A percentile compares a stretch with the other conserved stretches of the same genome.
Conservation (phyloP, 1,140 invertebrate species). For the Littorina saxatilis region DNA sequence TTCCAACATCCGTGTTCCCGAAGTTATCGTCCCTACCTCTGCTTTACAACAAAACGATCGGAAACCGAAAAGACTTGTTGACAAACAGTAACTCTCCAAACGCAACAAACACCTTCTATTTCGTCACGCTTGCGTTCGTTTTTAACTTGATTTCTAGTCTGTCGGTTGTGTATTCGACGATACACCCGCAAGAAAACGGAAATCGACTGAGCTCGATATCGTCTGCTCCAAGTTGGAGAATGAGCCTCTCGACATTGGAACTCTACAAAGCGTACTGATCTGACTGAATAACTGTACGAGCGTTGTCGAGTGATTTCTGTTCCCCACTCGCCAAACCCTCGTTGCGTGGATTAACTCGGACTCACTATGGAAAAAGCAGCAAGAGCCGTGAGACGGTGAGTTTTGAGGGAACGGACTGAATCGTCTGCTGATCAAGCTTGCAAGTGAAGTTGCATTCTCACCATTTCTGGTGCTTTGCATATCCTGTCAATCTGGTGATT, state of each 20-base stretch:
- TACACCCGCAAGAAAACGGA: too few relatives aligned
- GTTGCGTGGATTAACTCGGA: background rate
- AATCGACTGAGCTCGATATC: background rate
- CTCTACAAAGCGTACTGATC: background rate
- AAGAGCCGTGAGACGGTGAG: constrained; percentile 51
- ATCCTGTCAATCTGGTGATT: too few relatives aligned
- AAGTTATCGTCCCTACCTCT: background rate
- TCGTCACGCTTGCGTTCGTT: background rate
- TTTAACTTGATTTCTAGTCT: background rate
- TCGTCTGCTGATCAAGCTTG: background rate
- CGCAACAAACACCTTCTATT: background rate
- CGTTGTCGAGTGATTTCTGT: background rate
- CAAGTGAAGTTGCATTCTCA: too few relatives aligned
- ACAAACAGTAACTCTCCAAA: too few relatives aligned
- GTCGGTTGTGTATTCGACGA: background rate
- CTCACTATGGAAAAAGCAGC: constrained; percentile 53
- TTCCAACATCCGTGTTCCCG: background rate
- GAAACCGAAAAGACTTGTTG: background rate
- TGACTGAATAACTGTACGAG: background rate
- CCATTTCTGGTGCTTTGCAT: too few relatives aligned
- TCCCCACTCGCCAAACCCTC: background rate
- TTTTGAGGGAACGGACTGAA: too few relatives aligned
- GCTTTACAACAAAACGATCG: background rate
- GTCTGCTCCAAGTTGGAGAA: background rate
- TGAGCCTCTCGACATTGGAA: background rate